Percentiles rank a stretch among this genome's conserved stretches.
Conservation (phyloP, 53 echinoderm and acorn worm genomes). For the Holothuria scabra region DNA sequence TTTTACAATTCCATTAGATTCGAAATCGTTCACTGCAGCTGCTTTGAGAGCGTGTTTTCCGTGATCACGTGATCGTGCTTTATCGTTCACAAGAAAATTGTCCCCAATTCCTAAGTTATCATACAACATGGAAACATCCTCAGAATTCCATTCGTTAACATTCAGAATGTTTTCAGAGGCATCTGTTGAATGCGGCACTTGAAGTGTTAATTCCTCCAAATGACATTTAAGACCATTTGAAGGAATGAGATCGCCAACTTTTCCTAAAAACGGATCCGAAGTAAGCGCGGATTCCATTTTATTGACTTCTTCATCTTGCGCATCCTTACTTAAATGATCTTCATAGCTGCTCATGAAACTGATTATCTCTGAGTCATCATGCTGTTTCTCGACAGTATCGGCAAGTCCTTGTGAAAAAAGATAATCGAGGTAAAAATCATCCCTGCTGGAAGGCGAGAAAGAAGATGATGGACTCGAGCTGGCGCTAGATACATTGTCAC, state of each 20-base stretch:
- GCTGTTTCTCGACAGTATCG: conserved; percentile 63
- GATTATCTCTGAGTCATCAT: conserved; percentile 33
- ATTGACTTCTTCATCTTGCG: neutral
- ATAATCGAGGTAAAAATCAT: conserved; percentile 88
- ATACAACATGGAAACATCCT: conserved; percentile 21
- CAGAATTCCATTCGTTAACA: conserved; percentile 36
- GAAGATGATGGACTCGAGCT: conserved; percentile 62
- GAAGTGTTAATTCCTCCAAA: neutral
- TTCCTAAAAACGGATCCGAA: conserved; percentile 35
- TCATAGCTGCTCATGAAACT: conserved; percentile 13
- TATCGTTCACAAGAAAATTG: conserved; percentile 8
- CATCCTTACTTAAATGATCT: neutral
- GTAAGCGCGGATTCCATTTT: conserved; percentile 20
- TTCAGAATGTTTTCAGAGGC: neutral
- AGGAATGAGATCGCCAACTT: conserved; percentile 29
- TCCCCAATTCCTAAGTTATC: conserved; percentile 29
- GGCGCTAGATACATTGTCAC: conserved; percentile 68
- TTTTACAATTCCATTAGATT: neutral
- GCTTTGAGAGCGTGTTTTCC: conserved; percentile 6
- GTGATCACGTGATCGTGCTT: conserved; percentile 32
- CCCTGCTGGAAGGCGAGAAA: conserved; percentile 49
- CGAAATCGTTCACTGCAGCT: conserved; percentile 9
- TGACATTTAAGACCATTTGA: conserved; percentile 30
- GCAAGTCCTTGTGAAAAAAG: conserved; percentile 94
- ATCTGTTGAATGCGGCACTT: neutral